Evolutionary conservation across 2,113 vertebrate species (phyloP).

Genomic region (Sminthopsis crassicaudata): DNA sequence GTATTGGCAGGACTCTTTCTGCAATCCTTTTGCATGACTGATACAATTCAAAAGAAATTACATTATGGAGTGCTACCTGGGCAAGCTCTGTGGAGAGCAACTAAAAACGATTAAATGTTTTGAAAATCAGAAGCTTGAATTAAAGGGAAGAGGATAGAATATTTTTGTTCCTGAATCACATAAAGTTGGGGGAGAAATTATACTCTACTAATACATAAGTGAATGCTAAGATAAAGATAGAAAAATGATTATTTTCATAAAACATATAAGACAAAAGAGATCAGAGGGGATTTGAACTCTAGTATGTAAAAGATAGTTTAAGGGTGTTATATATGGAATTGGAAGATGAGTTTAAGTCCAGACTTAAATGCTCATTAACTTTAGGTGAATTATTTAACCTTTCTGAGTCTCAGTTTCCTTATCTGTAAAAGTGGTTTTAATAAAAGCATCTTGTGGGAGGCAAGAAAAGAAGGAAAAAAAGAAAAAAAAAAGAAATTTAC

Average conservation of each 20-base stretch:
- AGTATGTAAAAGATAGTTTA: background rate
- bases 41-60: constrained; percentile 62
- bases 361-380: background rate
- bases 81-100: constrained; percentile 55
- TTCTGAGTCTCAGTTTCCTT: background rate
- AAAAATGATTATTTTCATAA: constrained; percentile 10
- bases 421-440: background rate
- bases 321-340: background rate
- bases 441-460: background rate
- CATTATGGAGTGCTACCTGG: constrained; percentile 21
- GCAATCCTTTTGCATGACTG: constrained; percentile 36
- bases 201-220: constrained; percentile 9
- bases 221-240: background rate
- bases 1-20: background rate
- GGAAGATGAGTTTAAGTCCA: background rate
- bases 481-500: background rate
- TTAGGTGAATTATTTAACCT: background rate
- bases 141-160: constrained; percentile 47
- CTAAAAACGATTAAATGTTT: constrained; percentile 66
- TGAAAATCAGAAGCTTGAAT: constrained; percentile 60
- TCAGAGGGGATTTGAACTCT: background rate
- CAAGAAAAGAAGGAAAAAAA: background rate
- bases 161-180: constrained; percentile 35
- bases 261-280: background rate
- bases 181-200: constrained; percentile 53